A percentile compares a stretch with the other conserved stretches of the same genome.
Conservation (phyloP, 2,888 invertebrate species). For the Elmis aenea region DNA sequence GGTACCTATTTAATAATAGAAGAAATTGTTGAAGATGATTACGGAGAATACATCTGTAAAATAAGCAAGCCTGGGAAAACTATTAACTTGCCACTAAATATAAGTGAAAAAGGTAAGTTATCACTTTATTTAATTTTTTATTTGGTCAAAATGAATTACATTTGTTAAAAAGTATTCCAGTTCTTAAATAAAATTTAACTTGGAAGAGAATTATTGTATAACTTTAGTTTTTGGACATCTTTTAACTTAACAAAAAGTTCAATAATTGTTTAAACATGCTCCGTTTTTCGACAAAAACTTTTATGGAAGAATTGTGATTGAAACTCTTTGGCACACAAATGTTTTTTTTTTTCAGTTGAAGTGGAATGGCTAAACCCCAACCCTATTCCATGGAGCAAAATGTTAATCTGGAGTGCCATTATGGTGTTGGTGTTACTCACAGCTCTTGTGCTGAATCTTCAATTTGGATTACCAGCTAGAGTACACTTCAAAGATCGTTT, state of each 20-base stretch:
- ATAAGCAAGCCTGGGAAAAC: constrained; percentile 61
- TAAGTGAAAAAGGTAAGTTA: constrained; percentile 53
- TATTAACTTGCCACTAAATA: constrained; percentile 49
- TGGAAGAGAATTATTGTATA: no score
- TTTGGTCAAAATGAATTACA: neutral
- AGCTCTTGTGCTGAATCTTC: constrained; percentile 50
- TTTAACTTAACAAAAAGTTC: no score
- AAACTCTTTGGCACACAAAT: neutral
- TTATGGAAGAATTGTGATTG: no score
- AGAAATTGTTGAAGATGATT: constrained; percentile 58
- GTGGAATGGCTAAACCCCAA: constrained; percentile 38
- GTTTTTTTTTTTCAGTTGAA: constrained; percentile 35
- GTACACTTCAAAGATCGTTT: constrained; percentile 51
- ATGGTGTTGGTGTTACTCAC: constrained; percentile 50
- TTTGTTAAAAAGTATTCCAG: neutral
- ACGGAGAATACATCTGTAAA: constrained; percentile 66
- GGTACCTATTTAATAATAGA: constrained; percentile 65
- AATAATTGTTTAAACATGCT: no score
- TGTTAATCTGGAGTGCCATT: constrained; percentile 51
- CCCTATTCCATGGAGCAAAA: constrained; percentile 55
- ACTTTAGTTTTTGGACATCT: no score
- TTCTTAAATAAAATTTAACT: neutral
- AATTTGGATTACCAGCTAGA: constrained; percentile 48
- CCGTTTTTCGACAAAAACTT: no score
- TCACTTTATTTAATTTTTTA: neutral